Conservation (phyloP, 2,113 vertebrate species). For the Ceyx melanurus region DNA sequence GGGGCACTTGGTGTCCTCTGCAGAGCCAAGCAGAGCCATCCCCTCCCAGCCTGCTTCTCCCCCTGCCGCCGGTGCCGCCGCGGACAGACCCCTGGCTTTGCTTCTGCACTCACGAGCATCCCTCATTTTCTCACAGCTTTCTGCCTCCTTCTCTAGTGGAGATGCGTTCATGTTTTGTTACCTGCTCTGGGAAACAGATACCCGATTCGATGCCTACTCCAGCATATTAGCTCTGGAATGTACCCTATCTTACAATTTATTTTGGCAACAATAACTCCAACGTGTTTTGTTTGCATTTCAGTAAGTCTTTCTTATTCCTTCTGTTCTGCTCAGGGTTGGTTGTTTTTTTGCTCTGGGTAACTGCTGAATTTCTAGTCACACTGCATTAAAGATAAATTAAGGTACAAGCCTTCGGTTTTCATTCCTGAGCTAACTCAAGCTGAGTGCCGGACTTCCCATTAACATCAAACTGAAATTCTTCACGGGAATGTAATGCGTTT, state of each 20-base stretch:
- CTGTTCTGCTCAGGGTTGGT: neutral
- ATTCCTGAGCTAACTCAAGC: neutral
- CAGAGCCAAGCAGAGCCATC: neutral
- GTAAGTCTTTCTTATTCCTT: neutral
- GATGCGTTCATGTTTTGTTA: neutral
- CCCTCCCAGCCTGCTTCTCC: too few relatives aligned
- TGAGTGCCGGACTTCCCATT: neutral
- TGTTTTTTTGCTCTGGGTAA: neutral
- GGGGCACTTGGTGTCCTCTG: neutral
- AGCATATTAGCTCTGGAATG: neutral
- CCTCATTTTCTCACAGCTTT: neutral
- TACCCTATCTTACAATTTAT: neutral
- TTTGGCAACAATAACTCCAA: neutral
- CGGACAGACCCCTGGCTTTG: neutral
- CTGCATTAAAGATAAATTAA: neutral
- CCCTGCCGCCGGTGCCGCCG: too few relatives aligned
- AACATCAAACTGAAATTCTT: neutral
- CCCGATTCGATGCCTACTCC: neutral
- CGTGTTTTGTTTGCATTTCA: neutral
- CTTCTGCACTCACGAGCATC: rapidly evolving
- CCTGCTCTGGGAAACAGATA: neutral
- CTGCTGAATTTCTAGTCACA: neutral
- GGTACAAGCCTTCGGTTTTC: neutral
- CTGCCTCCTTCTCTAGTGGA: neutral
- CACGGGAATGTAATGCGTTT: neutral